Conservation (phyloP, 2,797 vertebrate genomes). For the Percopsis omiscomaycus region DNA sequence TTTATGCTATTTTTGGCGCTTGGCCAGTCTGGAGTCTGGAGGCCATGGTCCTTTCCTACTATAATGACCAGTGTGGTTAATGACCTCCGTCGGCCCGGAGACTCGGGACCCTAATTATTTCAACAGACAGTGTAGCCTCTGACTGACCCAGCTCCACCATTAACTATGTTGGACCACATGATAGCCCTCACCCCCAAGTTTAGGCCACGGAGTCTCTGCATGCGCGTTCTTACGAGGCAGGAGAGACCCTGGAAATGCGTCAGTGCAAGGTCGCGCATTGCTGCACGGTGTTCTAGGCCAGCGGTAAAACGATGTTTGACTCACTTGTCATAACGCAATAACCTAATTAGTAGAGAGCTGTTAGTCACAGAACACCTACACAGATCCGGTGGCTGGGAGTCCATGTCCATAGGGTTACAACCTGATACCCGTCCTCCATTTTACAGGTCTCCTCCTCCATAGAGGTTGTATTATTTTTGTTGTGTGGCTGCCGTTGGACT, state of each 20-base stretch:
- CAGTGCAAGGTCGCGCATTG: neutral
- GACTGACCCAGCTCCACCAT: conserved; percentile 65
- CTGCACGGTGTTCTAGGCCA: neutral
- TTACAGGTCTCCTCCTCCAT: conserved; percentile 22
- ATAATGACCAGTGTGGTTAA: conserved; percentile 73
- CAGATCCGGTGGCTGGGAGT: conserved; percentile 30
- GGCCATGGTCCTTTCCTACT: conserved; percentile 17
- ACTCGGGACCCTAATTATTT: conserved; percentile 65
- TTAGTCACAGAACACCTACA: conserved; percentile 35
- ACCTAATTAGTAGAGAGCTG: neutral
- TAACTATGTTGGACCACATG: conserved; percentile 51
- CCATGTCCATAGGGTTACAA: conserved; percentile 47
- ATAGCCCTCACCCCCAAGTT: conserved; percentile 25
- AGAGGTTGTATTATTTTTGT: conserved; percentile 44
- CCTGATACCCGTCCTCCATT: conserved; percentile 51
- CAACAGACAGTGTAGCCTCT: conserved; percentile 69
- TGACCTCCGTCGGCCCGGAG: conserved; percentile 67
- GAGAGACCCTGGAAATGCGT: neutral
- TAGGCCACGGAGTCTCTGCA: conserved; percentile 22
- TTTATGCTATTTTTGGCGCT: conserved; percentile 33
- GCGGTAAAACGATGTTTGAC: neutral
- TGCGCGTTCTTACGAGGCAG: neutral
- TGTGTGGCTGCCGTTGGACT: conserved; percentile 39
- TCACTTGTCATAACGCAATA: neutral
- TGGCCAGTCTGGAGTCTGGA: conserved; percentile 40